phyloP scores from a whole-genome alignment of 2,113 vertebrate species.

The Phylloscopus trochilus region DNA sequence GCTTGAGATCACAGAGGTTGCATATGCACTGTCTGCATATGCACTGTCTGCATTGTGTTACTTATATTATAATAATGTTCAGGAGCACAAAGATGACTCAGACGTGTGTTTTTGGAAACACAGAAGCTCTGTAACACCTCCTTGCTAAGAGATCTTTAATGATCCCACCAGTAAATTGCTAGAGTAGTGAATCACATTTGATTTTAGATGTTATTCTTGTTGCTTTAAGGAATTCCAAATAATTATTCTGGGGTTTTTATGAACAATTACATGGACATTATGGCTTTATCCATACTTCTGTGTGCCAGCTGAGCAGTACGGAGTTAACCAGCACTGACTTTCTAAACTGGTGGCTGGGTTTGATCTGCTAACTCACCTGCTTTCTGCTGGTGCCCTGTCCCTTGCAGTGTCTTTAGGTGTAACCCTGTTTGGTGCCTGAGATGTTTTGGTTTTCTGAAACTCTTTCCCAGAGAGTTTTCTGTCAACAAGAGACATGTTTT shows the following conservation, averaged over 20 bases:
- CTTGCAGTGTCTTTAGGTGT: neutral
- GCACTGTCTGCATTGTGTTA: neutral
- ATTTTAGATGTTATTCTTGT: neutral
- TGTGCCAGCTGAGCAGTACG: neutral
- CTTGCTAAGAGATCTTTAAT: neutral
- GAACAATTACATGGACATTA: neutral
- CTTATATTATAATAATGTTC: neutral
- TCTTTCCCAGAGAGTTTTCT: too few relatives aligned
- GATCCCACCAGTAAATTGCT: neutral
- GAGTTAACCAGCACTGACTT: neutral
- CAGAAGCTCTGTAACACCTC: neutral
- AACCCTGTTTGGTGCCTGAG: too few relatives aligned
- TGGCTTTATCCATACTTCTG: neutral
- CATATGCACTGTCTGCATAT: neutral
- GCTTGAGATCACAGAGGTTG: neutral
- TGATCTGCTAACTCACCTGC: neutral
- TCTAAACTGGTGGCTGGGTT: neutral
- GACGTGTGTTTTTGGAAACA: neutral
- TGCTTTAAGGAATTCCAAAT: neutral
- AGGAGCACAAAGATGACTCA: neutral
- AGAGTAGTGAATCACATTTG: neutral
- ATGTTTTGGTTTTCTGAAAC: too few relatives aligned
- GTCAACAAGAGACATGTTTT: too few relatives aligned
- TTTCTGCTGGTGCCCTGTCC: neutral
- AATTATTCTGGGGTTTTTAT: neutral